A percentile compares a stretch with the other conserved stretches of the same genome.
These are phyloP conservation scores for Tenthredo notha DNA, from an alignment of 2,888 invertebrate species.

Conservation along the genomic window DNA sequence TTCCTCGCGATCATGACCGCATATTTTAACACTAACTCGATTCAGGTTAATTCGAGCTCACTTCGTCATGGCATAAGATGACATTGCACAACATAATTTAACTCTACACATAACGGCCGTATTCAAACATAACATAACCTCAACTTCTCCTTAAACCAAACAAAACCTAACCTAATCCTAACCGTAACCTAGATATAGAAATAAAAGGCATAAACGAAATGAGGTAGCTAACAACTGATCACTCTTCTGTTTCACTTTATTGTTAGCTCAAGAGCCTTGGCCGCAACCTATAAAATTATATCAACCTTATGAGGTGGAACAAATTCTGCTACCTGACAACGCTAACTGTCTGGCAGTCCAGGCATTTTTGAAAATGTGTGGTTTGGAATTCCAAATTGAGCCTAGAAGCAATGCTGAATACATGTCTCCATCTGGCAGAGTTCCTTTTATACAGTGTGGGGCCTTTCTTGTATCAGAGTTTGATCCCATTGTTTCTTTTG, in stretches of 20 bases:
- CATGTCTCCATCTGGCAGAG: slow-evolving; percentile 96
- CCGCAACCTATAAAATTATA: slow-evolving; percentile 92
- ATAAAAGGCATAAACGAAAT: not conserved
- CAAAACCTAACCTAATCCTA: too few relatives aligned
- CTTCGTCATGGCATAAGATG: not conserved
- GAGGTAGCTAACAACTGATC: not conserved
- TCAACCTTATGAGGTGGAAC: slow-evolving; percentile 95
- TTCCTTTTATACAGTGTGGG: slow-evolving; percentile 96
- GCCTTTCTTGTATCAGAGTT: slow-evolving; percentile 94
- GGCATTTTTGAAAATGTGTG: slow-evolving; percentile 95
- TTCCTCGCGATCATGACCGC: too few relatives aligned
- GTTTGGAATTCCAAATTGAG: slow-evolving; percentile 90
- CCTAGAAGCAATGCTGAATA: slow-evolving; percentile 95
- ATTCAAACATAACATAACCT: not conserved
- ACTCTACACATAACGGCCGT: not conserved
- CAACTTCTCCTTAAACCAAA: not conserved
- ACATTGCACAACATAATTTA: not conserved
- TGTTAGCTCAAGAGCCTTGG: slow-evolving; percentile 92
- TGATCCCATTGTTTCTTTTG: slow-evolving; percentile 94
- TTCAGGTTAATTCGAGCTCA: not conserved
- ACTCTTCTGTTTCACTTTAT: slow-evolving; percentile 62
- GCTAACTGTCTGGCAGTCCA: slow-evolving; percentile 96
- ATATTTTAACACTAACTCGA: not conserved
- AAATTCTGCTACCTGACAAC: slow-evolving; percentile 95
- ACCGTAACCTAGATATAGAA: not conserved